Conservation (phyloP, 2,113 vertebrate genomes). For the Cryptomyrus ogoouensis region DNA sequence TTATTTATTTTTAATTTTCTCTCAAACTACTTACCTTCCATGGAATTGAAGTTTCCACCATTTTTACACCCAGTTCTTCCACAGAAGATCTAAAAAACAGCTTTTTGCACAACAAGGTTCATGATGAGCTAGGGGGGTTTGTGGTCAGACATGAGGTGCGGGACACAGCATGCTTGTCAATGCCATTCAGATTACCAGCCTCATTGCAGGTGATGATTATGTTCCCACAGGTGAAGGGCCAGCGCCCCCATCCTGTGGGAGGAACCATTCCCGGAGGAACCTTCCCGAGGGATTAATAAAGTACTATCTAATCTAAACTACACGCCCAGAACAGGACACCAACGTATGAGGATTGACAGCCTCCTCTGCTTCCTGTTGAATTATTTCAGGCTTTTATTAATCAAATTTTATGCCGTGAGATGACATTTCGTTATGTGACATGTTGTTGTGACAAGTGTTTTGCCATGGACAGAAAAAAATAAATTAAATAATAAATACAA, state of each 20-base stretch:
- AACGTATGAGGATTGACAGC: neutral
- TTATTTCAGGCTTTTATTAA: slow-evolving; percentile 8
- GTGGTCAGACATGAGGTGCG: neutral
- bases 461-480: slow-evolving; percentile 4
- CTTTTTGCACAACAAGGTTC: neutral
- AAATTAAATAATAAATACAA: slow-evolving; percentile 6
- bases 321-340: neutral
- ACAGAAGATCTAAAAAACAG: neutral
- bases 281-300: no score
- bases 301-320: no score
- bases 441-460: slow-evolving; percentile 2
- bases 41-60: neutral
- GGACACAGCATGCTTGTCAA: neutral
- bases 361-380: neutral
- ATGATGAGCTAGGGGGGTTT: neutral
- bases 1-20: neutral
- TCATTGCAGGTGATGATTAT: neutral
- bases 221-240: neutral
- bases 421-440: slow-evolving; percentile 14
- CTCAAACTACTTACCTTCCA: neutral
- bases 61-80: neutral
- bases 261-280: no score
- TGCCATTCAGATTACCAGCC: neutral
- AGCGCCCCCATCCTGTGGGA: neutral
- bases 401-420: slow-evolving; percentile 9